These are phyloP conservation scores for Acanthurus leucopareius DNA, from an alignment of 2,797 vertebrate species.

Conservation along the genomic window DNA sequence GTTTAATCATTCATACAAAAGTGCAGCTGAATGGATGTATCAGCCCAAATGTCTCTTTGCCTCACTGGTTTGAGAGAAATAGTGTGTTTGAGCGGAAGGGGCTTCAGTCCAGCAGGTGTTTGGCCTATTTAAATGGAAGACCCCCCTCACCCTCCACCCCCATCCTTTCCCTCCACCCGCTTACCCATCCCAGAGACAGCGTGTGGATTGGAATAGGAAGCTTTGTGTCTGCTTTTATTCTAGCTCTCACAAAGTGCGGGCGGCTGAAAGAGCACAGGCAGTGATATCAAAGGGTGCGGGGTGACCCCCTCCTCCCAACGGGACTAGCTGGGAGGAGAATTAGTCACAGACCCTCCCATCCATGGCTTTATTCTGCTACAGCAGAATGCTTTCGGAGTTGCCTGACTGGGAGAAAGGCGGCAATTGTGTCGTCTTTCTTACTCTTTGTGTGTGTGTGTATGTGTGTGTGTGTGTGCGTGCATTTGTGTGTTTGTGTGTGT, in stretches of 20 bases:
- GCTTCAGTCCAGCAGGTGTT: slow-evolving; percentile 89
- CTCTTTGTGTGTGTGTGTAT: slow-evolving; percentile 59
- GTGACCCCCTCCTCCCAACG: slow-evolving; percentile 80
- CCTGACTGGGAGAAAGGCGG: slow-evolving; percentile 76
- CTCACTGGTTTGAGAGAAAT: slow-evolving; percentile 81
- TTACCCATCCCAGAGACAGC: slow-evolving; percentile 84
- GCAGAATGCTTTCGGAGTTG: slow-evolving; percentile 77
- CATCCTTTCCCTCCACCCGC: slow-evolving; percentile 48
- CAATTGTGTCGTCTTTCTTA: slow-evolving; percentile 77
- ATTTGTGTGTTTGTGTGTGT: slow-evolving; percentile 27
- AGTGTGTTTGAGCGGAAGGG: slow-evolving; percentile 82
- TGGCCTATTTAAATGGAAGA: slow-evolving; percentile 88
- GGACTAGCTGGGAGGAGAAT: slow-evolving; percentile 86
- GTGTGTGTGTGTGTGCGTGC: slow-evolving; percentile 48
- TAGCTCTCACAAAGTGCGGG: slow-evolving; percentile 84
- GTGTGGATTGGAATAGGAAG: slow-evolving; percentile 90
- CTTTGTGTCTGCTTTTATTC: slow-evolving; percentile 92
- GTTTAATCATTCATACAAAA: slow-evolving; percentile 76
- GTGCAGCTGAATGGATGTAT: slow-evolving; percentile 80
- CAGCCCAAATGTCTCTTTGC: slow-evolving; percentile 82
- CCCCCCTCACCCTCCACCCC: slow-evolving; percentile 61
- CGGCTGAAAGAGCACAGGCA: slow-evolving; percentile 88
- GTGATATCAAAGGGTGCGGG: slow-evolving; percentile 88
- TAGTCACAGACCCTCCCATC: slow-evolving; percentile 88
- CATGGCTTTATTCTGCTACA: slow-evolving; percentile 86